phyloP scores from a whole-genome alignment of 2,797 vertebrate species.

The Periparus ater region DNA sequence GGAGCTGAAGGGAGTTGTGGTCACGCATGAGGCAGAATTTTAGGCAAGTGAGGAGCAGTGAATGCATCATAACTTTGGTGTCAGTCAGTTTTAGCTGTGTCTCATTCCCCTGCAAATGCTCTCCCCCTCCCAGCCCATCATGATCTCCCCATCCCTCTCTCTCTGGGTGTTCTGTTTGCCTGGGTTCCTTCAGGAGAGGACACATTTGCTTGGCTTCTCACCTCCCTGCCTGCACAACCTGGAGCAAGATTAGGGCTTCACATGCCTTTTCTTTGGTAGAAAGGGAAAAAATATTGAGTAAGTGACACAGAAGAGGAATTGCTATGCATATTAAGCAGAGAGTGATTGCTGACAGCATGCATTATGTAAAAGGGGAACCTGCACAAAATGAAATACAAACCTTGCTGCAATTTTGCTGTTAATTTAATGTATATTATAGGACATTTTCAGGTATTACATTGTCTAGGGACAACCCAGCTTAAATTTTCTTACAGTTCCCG shows the following conservation, averaged over 20 bases:
- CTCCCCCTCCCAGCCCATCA: not conserved
- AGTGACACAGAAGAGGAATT: constrained; percentile 62
- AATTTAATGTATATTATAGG: constrained; percentile 21
- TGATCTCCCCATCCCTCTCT: not conserved
- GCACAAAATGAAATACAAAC: constrained; percentile 62
- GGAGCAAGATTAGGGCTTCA: not conserved
- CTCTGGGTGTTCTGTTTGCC: not conserved
- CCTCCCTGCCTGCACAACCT: not conserved
- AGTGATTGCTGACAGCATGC: constrained; percentile 55
- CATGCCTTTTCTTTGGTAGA: not conserved
- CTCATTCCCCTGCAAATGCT: not conserved
- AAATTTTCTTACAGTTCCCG: constrained; percentile 24
- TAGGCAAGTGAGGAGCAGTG: not conserved
- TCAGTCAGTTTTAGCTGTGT: not conserved
- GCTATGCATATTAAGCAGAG: constrained; percentile 53
- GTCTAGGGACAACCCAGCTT: not conserved
- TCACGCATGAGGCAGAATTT: not conserved
- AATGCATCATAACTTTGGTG: not conserved
- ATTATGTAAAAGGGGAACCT: constrained; percentile 43
- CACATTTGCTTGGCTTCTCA: not conserved
- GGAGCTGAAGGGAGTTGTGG: not conserved
- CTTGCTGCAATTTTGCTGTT: constrained; percentile 62
- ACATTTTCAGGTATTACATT: constrained; percentile 48
- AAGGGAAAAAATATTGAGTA: constrained; percentile 62
- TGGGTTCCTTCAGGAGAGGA: not conserved